Evolutionary conservation across 2,888 invertebrate species (phyloP).

Genomic region (Chironomus riparius): DNA sequence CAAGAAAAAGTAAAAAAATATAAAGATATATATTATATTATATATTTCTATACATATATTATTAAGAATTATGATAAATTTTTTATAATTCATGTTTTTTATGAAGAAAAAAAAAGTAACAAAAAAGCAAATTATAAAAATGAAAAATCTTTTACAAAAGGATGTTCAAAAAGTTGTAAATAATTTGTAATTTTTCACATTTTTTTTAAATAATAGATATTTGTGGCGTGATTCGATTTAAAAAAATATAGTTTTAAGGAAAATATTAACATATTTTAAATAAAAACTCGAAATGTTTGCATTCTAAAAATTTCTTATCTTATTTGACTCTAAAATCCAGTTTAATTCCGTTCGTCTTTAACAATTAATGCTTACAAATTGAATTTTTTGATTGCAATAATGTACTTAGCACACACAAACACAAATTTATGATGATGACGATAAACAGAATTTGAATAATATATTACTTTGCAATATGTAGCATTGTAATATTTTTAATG

Average conservation of each 20-base stretch:
- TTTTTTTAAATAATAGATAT: neutral
- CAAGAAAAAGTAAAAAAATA: constrained; percentile 14
- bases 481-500: constrained; percentile 6
- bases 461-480: neutral
- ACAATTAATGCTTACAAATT: no score
- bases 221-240: neutral
- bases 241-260: neutral
- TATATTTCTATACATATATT: neutral
- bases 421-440: no score
- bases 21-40: neutral
- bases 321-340: no score
- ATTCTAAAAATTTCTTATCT: neutral
- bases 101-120: constrained; percentile 1
- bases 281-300: neutral
- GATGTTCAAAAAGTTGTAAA: constrained; percentile 16
- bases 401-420: neutral
- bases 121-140: neutral
- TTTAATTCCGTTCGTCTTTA: no score
- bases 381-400: neutral
- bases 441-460: neutral
- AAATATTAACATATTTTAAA: neutral
- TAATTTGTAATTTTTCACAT: constrained; percentile 1
- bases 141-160: constrained; percentile 4
- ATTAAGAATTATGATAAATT: neutral
- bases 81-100: constrained; percentile 19